Conservation (phyloP, 2,888 invertebrate genomes). For the Labia minor region DNA sequence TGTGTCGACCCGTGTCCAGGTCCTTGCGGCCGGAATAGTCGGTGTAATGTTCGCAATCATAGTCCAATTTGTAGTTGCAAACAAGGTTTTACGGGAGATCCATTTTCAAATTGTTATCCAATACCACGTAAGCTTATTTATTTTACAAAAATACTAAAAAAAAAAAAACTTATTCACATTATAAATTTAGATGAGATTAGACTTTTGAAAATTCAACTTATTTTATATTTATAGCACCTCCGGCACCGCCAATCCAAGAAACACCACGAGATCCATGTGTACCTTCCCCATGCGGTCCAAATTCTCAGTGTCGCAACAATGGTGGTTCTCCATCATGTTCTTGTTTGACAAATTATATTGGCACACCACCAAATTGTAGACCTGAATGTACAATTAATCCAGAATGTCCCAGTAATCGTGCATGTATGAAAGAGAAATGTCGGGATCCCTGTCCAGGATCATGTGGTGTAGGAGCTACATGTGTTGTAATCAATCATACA, state of each 20-base stretch:
- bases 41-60: slow-evolving; percentile 62
- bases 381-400: slow-evolving; percentile 30
- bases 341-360: slow-evolving; percentile 32
- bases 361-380: slow-evolving; percentile 28
- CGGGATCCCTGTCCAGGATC: slow-evolving; percentile 32
- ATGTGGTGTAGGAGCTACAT: slow-evolving; percentile 31
- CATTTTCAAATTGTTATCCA: slow-evolving; percentile 32
- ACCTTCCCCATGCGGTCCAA: slow-evolving; percentile 40
- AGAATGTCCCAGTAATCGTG: slow-evolving; percentile 30
- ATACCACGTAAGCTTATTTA: slow-evolving; percentile 21
- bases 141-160: not conserved
- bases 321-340: slow-evolving; percentile 45
- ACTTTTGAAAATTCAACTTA: not conserved
- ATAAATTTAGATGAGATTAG: not conserved
- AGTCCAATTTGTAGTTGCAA: slow-evolving; percentile 63
- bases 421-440: slow-evolving; percentile 33
- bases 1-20: slow-evolving; percentile 66
- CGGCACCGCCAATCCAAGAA: slow-evolving; percentile 23
- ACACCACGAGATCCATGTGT: slow-evolving; percentile 31
- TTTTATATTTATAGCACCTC: slow-evolving; percentile 40
- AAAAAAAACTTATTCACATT: slow-evolving; percentile 51
- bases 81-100: slow-evolving; percentile 57
- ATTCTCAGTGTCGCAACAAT: slow-evolving; percentile 52
- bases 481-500: slow-evolving; percentile 30
- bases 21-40: slow-evolving; percentile 59